Conservation (phyloP, 2,113 vertebrate species). For the Clarias magur region DNA sequence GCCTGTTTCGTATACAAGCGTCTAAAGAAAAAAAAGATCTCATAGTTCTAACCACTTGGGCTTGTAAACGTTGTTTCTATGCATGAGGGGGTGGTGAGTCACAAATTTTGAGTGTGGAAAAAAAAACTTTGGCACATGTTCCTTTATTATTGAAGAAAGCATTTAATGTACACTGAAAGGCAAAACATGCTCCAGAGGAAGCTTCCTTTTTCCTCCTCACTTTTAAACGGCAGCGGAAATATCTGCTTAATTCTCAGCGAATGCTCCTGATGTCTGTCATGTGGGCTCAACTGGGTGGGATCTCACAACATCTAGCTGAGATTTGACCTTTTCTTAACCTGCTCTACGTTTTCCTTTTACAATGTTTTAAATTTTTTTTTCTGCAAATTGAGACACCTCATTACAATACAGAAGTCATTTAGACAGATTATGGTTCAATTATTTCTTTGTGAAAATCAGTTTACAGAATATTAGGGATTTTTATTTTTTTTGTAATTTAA, state of each 20-base stretch:
- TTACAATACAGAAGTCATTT: neutral
- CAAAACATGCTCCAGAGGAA: neutral
- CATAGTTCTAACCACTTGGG: neutral
- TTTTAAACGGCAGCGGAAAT: conserved; percentile 12
- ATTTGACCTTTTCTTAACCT: neutral
- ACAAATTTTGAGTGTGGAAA: neutral
- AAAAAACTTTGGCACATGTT: neutral
- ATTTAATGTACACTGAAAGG: conserved; percentile 2
- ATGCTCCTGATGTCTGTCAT: neutral
- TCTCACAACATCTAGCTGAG: neutral
- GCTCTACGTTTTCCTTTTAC: neutral
- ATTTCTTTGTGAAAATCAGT: neutral
- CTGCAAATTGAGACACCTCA: neutral
- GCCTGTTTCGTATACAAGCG: neutral
- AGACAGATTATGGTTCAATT: neutral
- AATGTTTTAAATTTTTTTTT: neutral
- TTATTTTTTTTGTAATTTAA: neutral
- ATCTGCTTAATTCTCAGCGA: neutral
- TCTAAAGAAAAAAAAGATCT: neutral
- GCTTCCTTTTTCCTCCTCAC: neutral
- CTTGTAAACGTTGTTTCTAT: neutral
- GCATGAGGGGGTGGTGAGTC: neutral
- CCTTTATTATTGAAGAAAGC: neutral
- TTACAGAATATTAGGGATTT: neutral
- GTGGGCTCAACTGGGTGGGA: neutral